Evolutionary conservation across 2,888 invertebrate species (phyloP), one percentile per base, ranked within the genome.

Genomic region (Lysandra coridon): DNA sequence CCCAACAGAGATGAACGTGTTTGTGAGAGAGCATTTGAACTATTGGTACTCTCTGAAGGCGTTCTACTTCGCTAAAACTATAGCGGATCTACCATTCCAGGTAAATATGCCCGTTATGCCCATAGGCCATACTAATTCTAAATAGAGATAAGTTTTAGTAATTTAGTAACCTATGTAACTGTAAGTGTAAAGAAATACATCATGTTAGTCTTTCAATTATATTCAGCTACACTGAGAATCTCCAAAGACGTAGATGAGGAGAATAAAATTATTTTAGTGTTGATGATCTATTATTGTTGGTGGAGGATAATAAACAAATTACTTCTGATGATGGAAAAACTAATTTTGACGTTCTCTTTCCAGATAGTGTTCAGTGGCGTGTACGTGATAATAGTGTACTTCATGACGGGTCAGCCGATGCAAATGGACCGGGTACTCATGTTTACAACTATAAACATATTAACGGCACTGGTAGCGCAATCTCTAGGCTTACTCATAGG

Each of bases 1-100:
- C 97, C 99, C 99, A 78, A 96, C 97, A 85, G 99, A 99, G 93
- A 98, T 99, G 98, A 97, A 97, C 53, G 98, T 99, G 79, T 98
- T 99, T 93, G 97, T 98, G 82, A 95, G 98, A 89, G 99, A 99
- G 92, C 98, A 99, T 95, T 95, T 99, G 81, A 99, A 99, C 91
- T 98, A 98, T 88, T 99, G 99, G 99, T 99, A 99, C 91, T 99
- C 99, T 44, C 93, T 99, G 82, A 98, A 98, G 91, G 97, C 99
- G n/a, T 99, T 98, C 93, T 99, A 99, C 92, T 96, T 99, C 86
- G 99, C 99, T 78, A 98, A 98, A 93, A 99, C 99, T n/a, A 95
- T 99, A 89, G 98, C 98, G 23, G 99, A 99, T 90, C 95, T 99
- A 92, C 99, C 99, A 81, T 99, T 99, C 94, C 99, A 99, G 96